Base-by-base conservation (phyloP, 2,888 invertebrate species). In the Lochmaea capreae region DNA sequence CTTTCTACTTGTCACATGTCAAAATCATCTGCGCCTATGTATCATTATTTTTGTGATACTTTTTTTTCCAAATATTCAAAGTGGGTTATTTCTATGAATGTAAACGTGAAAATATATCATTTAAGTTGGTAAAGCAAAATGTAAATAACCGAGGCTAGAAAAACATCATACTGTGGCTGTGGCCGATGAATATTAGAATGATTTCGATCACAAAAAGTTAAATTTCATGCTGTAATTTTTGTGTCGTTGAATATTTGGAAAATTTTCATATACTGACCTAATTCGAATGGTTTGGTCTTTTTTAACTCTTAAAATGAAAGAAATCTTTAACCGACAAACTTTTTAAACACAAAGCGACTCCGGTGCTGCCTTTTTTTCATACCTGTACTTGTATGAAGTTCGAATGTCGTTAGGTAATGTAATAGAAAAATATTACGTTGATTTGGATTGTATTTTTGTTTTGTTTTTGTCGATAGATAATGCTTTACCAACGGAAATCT, bases 401-500 rank as follows among this genome's bases (percentile, higher is more conserved):
- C 16, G 11, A 54, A 16, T 8, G 8, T 18, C 10, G 16, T 10
- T 54, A 54, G 54, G 9, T 18, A 18, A 54, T 18, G n/a, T 14
- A 57, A 57, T 18, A 57, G 16, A 16, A 16, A 16, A 57, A 16
- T 57, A 33, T 8, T 26, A 33, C 5, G 59, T 59, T 59, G 42
- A 43, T 39, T 16, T 12, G 62, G n/a, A 39, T 5, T 42, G 61
- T 43, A 8, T 26, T 14, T 43, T 63, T 11, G 8, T 18, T 43
- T 43, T 43, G 18, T 63, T n/a, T 33, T 54, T 39, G 18, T 66
- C n/a, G n/a, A 26, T 65, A 46, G 16, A 65, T 26, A 22, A 46
- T 49, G 72, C 69, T 72, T 70, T 67, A 57, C 70, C 67, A 74
- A 61, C 76, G 46, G 26, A 58, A 68, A 62, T 52, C 63, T 82